phyloP scores from a whole-genome alignment of 2,888 invertebrate species.

The Slavum lentiscoides region DNA sequence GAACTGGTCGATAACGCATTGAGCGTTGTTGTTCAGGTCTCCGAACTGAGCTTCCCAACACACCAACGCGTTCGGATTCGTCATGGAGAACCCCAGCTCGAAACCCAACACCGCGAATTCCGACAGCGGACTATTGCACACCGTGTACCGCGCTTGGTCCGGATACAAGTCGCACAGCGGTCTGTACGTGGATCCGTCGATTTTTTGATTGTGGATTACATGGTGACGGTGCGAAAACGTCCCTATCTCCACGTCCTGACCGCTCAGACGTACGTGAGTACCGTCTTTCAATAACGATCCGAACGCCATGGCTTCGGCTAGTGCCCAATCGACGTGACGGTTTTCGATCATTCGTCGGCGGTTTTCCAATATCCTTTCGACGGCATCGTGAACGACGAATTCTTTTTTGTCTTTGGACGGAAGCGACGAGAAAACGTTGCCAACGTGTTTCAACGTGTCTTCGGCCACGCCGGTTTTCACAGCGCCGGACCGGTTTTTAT shows the following conservation, averaged over 20 bases:
- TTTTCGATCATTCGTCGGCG: slow-evolving; percentile 92
- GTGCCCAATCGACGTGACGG: slow-evolving; percentile 91
- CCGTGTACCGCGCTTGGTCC: slow-evolving; percentile 97
- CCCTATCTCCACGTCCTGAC: slow-evolving; percentile 96
- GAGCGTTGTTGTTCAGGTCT: slow-evolving; percentile 98
- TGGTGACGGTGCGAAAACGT: slow-evolving; percentile 96
- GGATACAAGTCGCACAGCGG: slow-evolving; percentile 91
- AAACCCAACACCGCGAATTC: slow-evolving; percentile 91
- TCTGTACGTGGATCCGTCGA: slow-evolving; percentile 78
- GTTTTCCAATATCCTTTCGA: slow-evolving; percentile 80
- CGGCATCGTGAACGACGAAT: slow-evolving; percentile 83
- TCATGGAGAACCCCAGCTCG: slow-evolving; percentile 96
- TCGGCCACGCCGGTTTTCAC: slow-evolving; percentile 82
- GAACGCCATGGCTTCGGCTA: slow-evolving; percentile 97
- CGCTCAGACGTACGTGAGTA: slow-evolving; percentile 91
- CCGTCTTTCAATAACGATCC: slow-evolving; percentile 96
- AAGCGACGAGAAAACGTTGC: slow-evolving; percentile 79
- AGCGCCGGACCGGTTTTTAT: slow-evolving; percentile 67
- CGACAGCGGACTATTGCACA: slow-evolving; percentile 98
- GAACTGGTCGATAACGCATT: slow-evolving; percentile 95
- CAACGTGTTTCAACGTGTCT: slow-evolving; percentile 83
- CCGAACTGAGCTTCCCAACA: slow-evolving; percentile 99
- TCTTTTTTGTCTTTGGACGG: slow-evolving; percentile 82
- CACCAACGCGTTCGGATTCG: slow-evolving; percentile 95
- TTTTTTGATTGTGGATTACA: slow-evolving; percentile 95